A percentile compares a stretch with the other conserved stretches of the same genome.
Conservation (phyloP, 2,888 invertebrate genomes). For the Plebejus anna region DNA sequence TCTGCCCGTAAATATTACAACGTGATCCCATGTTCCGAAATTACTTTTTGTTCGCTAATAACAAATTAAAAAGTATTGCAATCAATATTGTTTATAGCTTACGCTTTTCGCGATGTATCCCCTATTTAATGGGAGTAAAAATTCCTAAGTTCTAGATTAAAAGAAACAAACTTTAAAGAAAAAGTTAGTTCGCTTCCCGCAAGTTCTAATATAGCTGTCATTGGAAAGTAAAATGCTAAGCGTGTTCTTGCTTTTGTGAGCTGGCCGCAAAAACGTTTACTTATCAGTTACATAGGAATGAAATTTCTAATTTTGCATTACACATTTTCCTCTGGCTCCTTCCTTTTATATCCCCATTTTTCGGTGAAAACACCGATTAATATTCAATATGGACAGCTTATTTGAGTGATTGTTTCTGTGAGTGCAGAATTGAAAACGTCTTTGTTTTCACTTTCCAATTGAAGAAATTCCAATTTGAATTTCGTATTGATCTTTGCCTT, state of each 20-base stretch:
- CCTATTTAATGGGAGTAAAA: neutral
- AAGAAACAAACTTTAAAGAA: constrained; percentile 7
- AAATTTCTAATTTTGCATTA: constrained; percentile 78
- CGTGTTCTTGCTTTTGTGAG: constrained; percentile 67
- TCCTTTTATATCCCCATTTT: constrained; percentile 69
- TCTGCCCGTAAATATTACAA: constrained; percentile 12
- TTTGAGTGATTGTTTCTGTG: constrained; percentile 75
- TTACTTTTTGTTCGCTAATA: constrained; percentile 12
- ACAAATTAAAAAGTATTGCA: neutral
- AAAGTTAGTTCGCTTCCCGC: constrained; percentile 46
- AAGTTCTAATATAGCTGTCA: constrained; percentile 55
- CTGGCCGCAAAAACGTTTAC: constrained; percentile 64
- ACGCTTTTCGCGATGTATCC: neutral
- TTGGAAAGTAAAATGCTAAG: constrained; percentile 63
- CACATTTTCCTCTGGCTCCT: constrained; percentile 72
- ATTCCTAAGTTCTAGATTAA: neutral
- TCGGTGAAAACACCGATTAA: constrained; percentile 75
- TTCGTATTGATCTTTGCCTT: constrained; percentile 53
- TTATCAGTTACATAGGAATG: constrained; percentile 73
- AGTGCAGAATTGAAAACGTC: constrained; percentile 54
- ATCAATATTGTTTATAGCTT: neutral
- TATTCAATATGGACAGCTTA: constrained; percentile 77
- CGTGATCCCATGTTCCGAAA: constrained; percentile 11
- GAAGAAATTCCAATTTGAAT: constrained; percentile 55
- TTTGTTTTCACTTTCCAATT: constrained; percentile 58